Evolutionary conservation across 2,888 invertebrate species (phyloP).

Genomic region (Caenorhabditis japonica): DNA sequence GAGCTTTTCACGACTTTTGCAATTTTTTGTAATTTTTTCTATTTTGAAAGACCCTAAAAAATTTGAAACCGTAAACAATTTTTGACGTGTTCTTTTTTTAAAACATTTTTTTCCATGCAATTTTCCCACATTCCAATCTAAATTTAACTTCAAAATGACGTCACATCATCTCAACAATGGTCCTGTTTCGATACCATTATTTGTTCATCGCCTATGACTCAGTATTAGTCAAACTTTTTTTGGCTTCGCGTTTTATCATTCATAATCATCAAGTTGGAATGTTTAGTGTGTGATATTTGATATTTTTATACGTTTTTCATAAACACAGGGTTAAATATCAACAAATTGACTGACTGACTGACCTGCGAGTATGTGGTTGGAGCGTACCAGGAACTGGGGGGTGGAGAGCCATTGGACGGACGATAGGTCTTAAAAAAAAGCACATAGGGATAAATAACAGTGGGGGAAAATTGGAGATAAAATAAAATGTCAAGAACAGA

Average conservation of each 20-base stretch:
- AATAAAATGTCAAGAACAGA: neutral
- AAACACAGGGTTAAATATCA: too few relatives aligned
- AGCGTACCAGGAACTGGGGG: slow-evolving; percentile 61
- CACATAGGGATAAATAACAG: neutral
- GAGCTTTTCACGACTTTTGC: too few relatives aligned
- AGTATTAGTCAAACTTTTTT: neutral
- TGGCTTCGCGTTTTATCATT: neutral
- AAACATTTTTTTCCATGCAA: too few relatives aligned
- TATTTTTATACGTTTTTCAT: too few relatives aligned
- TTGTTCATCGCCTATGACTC: neutral
- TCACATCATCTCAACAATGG: neutral
- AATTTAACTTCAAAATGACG: too few relatives aligned
- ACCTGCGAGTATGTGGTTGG: slow-evolving; percentile 50
- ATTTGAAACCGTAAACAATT: too few relatives aligned
- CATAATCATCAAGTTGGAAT: neutral
- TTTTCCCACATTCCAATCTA: too few relatives aligned
- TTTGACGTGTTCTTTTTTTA: too few relatives aligned
- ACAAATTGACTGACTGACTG: slow-evolving; percentile 35
- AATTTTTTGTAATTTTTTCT: too few relatives aligned
- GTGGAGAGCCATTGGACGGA: slow-evolving; percentile 52
- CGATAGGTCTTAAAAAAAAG: slow-evolving; percentile 15
- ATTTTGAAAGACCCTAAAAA: too few relatives aligned
- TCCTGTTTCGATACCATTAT: neutral
- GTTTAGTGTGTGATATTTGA: too few relatives aligned
- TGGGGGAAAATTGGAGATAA: slow-evolving; percentile 1